These are phyloP conservation scores for Nothocercus nigrocapillus DNA, from an alignment of 2,113 vertebrate species.

Conservation along the genomic window DNA sequence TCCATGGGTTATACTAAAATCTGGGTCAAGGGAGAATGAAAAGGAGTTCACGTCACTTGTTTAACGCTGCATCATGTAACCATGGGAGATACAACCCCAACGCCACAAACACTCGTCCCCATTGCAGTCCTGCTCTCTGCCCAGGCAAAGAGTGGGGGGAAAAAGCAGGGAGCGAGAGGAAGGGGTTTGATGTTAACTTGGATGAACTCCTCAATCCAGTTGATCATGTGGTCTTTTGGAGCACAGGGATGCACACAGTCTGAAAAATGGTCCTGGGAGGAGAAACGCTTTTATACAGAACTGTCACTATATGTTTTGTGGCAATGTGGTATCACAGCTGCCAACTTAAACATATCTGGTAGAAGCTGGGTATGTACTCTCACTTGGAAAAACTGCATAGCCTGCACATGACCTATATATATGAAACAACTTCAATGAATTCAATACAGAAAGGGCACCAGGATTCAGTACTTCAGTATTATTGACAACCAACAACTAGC, in stretches of 20 bases:
- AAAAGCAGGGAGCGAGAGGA: neutral
- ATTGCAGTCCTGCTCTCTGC: neutral
- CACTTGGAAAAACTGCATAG: neutral
- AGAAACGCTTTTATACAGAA: neutral
- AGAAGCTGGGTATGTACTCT: neutral
- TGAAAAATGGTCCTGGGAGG: accelerated
- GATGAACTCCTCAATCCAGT: neutral
- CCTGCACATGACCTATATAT: neutral
- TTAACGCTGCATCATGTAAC: neutral
- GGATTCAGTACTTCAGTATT: neutral
- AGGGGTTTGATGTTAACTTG: neutral
- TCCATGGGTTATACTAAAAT: neutral
- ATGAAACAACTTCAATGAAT: neutral
- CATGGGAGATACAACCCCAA: neutral
- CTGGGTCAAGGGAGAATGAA: slow-evolving; percentile 16
- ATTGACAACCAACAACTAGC: neutral
- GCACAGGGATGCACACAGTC: accelerated
- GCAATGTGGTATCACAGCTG: neutral
- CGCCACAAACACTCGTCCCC: neutral
- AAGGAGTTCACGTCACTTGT: neutral
- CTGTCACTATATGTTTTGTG: accelerated
- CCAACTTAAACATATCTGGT: neutral
- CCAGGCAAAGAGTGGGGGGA: neutral
- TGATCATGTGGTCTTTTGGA: neutral
- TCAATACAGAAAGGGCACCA: neutral